These are phyloP conservation scores for Escarpia spicata DNA, from an alignment of 2,888 invertebrate genomes.

Conservation along the genomic window DNA sequence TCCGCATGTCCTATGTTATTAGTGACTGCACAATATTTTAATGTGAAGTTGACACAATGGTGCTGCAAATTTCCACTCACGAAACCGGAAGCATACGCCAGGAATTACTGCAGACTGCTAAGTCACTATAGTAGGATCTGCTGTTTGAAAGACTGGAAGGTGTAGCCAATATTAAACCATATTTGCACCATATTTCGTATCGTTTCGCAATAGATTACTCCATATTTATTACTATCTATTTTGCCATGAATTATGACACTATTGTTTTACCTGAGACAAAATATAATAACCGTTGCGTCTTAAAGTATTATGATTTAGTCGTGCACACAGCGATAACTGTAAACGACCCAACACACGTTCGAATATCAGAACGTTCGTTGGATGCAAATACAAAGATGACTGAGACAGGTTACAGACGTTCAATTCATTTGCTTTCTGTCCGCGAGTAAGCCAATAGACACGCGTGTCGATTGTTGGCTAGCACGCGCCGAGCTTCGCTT, in stretches of 20 bases:
- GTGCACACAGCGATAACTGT: neutral
- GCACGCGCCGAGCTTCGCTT: neutral
- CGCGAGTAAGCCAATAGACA: neutral
- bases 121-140: neutral
- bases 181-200: too few relatives aligned
- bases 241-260: neutral
- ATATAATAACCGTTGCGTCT: too few relatives aligned
- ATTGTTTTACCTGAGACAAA: too few relatives aligned
- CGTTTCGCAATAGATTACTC: neutral
- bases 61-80: neutral
- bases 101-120: neutral
- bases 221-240: neutral
- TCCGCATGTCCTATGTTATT: neutral
- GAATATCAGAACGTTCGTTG: neutral
- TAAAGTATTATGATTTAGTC: too few relatives aligned
- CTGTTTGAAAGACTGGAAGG: too few relatives aligned
- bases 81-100: neutral
- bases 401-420: neutral
- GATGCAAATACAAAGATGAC: neutral
- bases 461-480: neutral
- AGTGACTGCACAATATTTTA: neutral
- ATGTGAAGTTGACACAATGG: neutral
- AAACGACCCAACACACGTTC: neutral
- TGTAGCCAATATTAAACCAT: too few relatives aligned
- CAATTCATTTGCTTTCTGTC: constrained; percentile 4